A percentile compares a stretch with the other conserved stretches of the same genome.
These are phyloP conservation scores for Argyrosomus regius DNA, from an alignment of 2,797 vertebrate genomes.

Conservation along the genomic window DNA sequence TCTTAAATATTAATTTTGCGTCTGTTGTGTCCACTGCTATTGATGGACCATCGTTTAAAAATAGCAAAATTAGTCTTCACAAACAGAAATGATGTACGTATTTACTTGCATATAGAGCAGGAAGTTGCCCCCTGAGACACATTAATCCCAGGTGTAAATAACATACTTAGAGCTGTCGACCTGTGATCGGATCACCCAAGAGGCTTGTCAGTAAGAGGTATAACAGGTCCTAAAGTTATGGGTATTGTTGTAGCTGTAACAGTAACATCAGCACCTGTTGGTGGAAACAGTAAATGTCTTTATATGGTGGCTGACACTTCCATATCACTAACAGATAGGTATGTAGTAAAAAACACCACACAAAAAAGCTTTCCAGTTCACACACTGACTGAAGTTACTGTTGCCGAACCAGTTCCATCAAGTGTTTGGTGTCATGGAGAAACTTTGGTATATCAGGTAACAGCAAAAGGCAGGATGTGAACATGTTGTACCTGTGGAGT, in stretches of 20 bases:
- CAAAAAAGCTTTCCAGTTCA: background rate
- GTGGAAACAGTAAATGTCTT: background rate
- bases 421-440: background rate
- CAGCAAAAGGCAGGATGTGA: background rate
- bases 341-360: background rate
- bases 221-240: background rate
- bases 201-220: no score
- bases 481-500: constrained; percentile 74
- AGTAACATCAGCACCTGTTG: background rate
- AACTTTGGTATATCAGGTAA: background rate
- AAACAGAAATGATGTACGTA: no score
- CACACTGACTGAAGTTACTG: background rate
- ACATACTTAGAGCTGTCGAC: no score
- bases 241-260: background rate
- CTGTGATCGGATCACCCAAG: no score
- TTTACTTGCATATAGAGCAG: no score
- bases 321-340: background rate
- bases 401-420: background rate
- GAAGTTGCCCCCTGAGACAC: no score
- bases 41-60: no score
- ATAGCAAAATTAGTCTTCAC: no score
- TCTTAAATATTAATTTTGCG: no score
- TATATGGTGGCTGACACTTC: background rate
- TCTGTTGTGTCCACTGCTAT: no score
- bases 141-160: no score